Evolutionary conservation across 2,888 invertebrate species (phyloP), one percentile per base, ranked within the genome.

Genomic region (Ellobium chinense): DNA sequence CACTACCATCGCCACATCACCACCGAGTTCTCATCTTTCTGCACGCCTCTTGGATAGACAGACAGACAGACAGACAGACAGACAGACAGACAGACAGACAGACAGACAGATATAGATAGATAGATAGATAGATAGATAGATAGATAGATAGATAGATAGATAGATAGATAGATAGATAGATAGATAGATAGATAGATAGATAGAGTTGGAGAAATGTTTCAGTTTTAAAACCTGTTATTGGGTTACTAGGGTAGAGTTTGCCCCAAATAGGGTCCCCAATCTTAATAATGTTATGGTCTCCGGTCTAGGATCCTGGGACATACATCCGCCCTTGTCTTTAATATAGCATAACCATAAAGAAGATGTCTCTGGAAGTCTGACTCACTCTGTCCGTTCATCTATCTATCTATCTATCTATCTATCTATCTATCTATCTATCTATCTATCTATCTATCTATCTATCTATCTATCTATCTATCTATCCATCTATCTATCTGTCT

Each of bases 21-120:
- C 46, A n/a, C n/a, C n/a, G n/a, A n/a, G n/a, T n/a, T n/a, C n/a
- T n/a, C n/a, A n/a, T n/a, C n/a, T n/a, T n/a, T n/a, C n/a, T n/a
- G n/a, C n/a, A n/a, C n/a, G n/a, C n/a, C n/a, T n/a, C n/a, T n/a
- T 66, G 34, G 66, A 69, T 24, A 69, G 69, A 69, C 34, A 69
- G 69, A 54, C 21, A 14, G 37, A 60, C 31, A 29, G 31, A 73
- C 60, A 73, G 31, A 73, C 36, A 73, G 31, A 58, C 36, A 73
- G 34, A 66, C 21, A 66, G 34, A 66, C 27, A 66, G 34, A 66
- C 21, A 36, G 36, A 36, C 27, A 66, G 34, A 66, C 7, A 66
- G 21, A 66, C 7, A 66, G 31, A 66, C 7, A 66, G 31, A 66
- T 34, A 66, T 34, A 66, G 21, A 66, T 34, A 66, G 31, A 66